Conservation (phyloP, 2,113 vertebrate genomes). For the Physeter macrocephalus region DNA sequence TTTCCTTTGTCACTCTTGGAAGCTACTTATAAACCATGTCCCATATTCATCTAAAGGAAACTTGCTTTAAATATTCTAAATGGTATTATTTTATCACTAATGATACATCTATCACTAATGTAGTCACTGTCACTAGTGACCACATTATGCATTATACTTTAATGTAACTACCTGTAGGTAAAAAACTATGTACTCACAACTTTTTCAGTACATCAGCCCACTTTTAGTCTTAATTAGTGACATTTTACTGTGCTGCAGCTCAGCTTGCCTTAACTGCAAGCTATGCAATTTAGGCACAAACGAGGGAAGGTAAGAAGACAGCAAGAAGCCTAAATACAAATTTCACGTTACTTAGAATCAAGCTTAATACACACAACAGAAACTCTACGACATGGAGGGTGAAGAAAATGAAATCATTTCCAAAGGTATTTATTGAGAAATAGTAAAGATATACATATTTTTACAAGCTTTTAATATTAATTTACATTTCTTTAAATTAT, state of each 20-base stretch:
- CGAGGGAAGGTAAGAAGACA: not conserved
- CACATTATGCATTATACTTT: not conserved
- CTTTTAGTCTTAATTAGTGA: not conserved
- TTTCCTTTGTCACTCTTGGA: not conserved
- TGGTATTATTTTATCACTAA: not conserved
- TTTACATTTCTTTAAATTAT: slow-evolving; percentile 88
- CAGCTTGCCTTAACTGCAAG: not conserved
- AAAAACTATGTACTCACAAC: not conserved
- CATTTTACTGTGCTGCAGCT: not conserved
- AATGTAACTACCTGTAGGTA: not conserved
- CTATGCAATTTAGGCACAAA: not conserved
- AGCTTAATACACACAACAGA: slow-evolving; percentile 53
- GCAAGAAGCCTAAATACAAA: not conserved
- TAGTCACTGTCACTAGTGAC: too few relatives aligned
- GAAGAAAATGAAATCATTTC: slow-evolving; percentile 81
- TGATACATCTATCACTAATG: not conserved
- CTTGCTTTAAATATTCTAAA: not conserved
- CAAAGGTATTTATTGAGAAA: slow-evolving; percentile 87
- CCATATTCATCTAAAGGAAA: not conserved
- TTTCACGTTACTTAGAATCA: not conserved
- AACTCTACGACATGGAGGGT: slow-evolving; percentile 65
- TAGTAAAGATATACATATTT: slow-evolving; percentile 87
- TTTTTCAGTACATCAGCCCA: not conserved
- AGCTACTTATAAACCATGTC: not conserved
- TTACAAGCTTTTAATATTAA: slow-evolving; percentile 86